Evolutionary conservation across 2,797 vertebrate genomes (phyloP), one percentile per base, ranked within the genome.

Genomic region (Microctenopoma stevenorrisi): DNA sequence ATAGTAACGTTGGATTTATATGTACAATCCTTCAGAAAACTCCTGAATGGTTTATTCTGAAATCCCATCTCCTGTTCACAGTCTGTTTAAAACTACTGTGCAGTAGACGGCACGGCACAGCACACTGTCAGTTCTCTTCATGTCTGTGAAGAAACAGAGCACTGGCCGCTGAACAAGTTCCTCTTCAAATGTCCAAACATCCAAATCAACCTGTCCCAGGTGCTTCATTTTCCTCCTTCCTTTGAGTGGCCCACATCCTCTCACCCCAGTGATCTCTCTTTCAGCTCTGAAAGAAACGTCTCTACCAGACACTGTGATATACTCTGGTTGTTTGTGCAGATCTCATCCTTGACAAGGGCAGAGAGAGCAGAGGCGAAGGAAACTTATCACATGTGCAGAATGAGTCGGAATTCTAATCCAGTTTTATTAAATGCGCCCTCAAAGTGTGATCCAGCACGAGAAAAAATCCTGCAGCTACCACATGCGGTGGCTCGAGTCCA

Each of bases 401-500:
- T 53, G 54, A 86, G 74, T 86, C 88, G 64, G 76, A 81, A 80
- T 82, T 72, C 72, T 76, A 72, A 88, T 90, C 87, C 88, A 89
- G 74, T 69, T 82, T 91, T 93, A 93, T 94, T 94, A 95, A 95
- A 93, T 79, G 86, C 64, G 86, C 87, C 72, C 70, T 80, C 90
- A 93, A 89, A 94, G 90, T 93, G 94, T 91, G 93, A 94, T 94
- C 80, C 86, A 89, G 79, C 22, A n/a, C 7, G 26, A 81, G 86
- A 87, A 63, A 83, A 86, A 82, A 81, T 93, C 88, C 88, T 72
- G 88, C 92, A 89, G 94, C 94, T 96, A 94, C 96, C 96, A 96
- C 95, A 97, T 96, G 95, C 91, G 67, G 91, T 97, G 96, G 96
- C 94, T 74, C 44, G 42, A 68, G 64, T 96, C 96, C 96, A 98